phyloP scores from a whole-genome alignment of 2,797 vertebrate genomes.

The Hippoglossus hippoglossus region DNA sequence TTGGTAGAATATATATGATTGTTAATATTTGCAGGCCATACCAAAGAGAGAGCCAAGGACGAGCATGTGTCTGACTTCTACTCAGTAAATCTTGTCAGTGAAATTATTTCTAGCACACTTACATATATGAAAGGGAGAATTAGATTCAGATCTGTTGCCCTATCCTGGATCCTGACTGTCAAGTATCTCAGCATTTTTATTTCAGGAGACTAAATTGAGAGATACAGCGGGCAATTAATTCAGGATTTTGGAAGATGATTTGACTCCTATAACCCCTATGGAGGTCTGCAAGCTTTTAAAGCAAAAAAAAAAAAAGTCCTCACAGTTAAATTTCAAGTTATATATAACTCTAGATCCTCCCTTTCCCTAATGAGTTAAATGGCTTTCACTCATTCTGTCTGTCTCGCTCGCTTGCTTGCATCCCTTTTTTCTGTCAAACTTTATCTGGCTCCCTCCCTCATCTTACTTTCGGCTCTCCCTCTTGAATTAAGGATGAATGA shows the following conservation, averaged over 20 bases:
- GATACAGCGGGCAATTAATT: slow-evolving; percentile 49
- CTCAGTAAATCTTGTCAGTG: not conserved
- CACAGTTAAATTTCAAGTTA: slow-evolving; percentile 67
- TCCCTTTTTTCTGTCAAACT: slow-evolving; percentile 74
- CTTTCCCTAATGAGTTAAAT: slow-evolving; percentile 75
- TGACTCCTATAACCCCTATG: slow-evolving; percentile 29
- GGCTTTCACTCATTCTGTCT: slow-evolving; percentile 71
- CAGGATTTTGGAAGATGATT: slow-evolving; percentile 39
- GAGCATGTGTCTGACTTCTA: slow-evolving; percentile 1
- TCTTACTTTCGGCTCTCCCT: slow-evolving; percentile 69
- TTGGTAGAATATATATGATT: not conserved
- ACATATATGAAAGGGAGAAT: slow-evolving; percentile 1
- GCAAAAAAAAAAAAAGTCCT: slow-evolving; percentile 34
- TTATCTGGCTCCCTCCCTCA: slow-evolving; percentile 71
- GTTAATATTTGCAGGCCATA: not conserved
- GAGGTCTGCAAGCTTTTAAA: slow-evolving; percentile 59
- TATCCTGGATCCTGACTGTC: slow-evolving; percentile 12
- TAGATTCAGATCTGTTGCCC: slow-evolving; percentile 9
- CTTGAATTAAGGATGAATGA: slow-evolving; percentile 80
- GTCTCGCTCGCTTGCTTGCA: slow-evolving; percentile 63
- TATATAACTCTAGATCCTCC: slow-evolving; percentile 67
- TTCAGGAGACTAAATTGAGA: slow-evolving; percentile 30
- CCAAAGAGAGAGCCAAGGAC: not conserved
- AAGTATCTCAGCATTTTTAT: slow-evolving; percentile 21
- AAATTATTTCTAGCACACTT: slow-evolving; percentile 7